Conservation (phyloP, 2,113 vertebrate species). For the Pelodiscus sinensis region DNA sequence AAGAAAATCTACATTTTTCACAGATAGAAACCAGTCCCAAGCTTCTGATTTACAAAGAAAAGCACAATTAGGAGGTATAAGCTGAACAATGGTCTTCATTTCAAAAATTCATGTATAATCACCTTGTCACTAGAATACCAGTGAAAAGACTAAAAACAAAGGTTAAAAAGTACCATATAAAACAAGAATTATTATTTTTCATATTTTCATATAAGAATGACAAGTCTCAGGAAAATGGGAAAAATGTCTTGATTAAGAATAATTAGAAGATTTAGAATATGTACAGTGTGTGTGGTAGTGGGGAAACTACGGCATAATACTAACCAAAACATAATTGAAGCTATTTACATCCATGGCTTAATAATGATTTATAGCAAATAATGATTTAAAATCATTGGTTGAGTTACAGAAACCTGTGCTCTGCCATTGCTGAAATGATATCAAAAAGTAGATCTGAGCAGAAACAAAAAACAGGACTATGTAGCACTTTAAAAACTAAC, state of each 20-base stretch:
- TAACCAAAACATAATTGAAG: not conserved
- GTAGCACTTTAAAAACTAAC: too few relatives aligned
- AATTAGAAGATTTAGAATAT: not conserved
- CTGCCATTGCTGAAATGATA: not conserved
- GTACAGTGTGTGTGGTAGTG: not conserved
- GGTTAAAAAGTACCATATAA: not conserved
- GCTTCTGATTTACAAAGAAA: slow-evolving; percentile 14
- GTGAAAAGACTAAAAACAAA: not conserved
- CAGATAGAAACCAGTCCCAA: slow-evolving; percentile 24
- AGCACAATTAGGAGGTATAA: slow-evolving; percentile 42
- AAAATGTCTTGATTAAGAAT: not conserved
- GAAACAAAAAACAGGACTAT: too few relatives aligned
- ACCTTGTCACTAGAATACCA: not conserved
- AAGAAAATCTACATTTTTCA: slow-evolving; percentile 30
- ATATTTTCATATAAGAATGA: not conserved
- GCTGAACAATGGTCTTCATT: slow-evolving; percentile 25
- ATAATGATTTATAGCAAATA: not conserved
- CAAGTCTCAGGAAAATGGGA: not conserved
- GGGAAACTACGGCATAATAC: not conserved
- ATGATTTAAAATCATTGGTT: not conserved
- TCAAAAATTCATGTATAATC: slow-evolving; percentile 31
- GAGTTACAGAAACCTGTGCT: not conserved
- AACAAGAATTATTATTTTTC: not conserved
- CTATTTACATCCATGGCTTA: not conserved
- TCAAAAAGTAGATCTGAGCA: not conserved